phyloP scores from a whole-genome alignment of 1,140 invertebrate species.

The Papilio machaon region DNA sequence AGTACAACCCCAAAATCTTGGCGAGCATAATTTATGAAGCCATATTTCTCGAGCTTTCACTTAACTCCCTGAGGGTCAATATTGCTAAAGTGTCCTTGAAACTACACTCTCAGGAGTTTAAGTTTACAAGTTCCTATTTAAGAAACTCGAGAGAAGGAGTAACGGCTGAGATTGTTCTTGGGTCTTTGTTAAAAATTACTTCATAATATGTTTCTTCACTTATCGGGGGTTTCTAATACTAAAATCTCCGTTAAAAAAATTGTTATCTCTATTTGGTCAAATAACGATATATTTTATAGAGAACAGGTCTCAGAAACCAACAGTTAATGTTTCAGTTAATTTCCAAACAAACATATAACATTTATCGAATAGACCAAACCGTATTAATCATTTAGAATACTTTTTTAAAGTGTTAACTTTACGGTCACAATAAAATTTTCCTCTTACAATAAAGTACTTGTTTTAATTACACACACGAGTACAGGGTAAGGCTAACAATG shows the following conservation, averaged over 20 bases:
- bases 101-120: slow-evolving; percentile 35
- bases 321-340: too few species aligned
- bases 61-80: slow-evolving; percentile 29
- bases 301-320: too few species aligned
- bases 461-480: slow-evolving; percentile 16
- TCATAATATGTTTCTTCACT: too few species aligned
- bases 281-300: too few species aligned
- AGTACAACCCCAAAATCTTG: neutral
- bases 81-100: slow-evolving; percentile 15
- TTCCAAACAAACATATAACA: too few species aligned
- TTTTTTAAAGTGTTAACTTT: neutral
- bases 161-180: slow-evolving; percentile 1
- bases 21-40: slow-evolving; percentile 34
- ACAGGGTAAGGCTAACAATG: slow-evolving; percentile 6
- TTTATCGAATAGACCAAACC: too few species aligned
- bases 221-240: too few species aligned
- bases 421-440: neutral
- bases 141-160: slow-evolving; percentile 28
- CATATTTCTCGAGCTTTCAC: slow-evolving; percentile 25
- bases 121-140: slow-evolving; percentile 17
- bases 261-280: too few species aligned
- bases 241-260: too few species aligned
- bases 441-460: neutral
- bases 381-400: too few species aligned
- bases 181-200: neutral